phyloP scores from a whole-genome alignment of 2,888 invertebrate genomes.

The Neelides folsomi region DNA sequence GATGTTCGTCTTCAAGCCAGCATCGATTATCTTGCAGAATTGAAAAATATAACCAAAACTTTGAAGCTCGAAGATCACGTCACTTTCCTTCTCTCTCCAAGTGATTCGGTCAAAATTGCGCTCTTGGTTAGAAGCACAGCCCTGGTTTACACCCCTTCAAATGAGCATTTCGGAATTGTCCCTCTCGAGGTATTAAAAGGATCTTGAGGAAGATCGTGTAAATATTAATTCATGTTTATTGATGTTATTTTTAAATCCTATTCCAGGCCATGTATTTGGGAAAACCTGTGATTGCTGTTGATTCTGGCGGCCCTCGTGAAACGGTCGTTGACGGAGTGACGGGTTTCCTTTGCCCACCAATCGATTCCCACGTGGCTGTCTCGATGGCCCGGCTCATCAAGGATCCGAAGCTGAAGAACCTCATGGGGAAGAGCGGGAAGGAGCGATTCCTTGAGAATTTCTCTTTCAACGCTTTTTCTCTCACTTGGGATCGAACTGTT shows the following conservation, averaged over 20 bases:
- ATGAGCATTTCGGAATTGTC: conserved; percentile 98
- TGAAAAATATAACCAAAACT: conserved; percentile 52
- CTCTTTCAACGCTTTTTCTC: conserved; percentile 66
- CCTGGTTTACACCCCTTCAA: conserved; percentile 85
- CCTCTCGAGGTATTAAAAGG: conserved; percentile 65
- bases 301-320: conserved; percentile 91
- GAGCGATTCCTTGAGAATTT: conserved; percentile 64
- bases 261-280: conserved; percentile 80
- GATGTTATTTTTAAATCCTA: too few relatives aligned
- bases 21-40: conserved; percentile 64
- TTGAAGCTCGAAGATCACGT: conserved; percentile 57
- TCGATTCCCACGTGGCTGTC: conserved; percentile 55
- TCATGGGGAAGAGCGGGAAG: conserved; percentile 62
- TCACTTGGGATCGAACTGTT: conserved; percentile 47
- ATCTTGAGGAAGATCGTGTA: not conserved
- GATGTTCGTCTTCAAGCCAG: conserved; percentile 80
- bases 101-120: conserved; percentile 67
- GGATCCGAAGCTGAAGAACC: conserved; percentile 47
- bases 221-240: not conserved
- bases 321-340: conserved; percentile 68
- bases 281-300: conserved; percentile 87
- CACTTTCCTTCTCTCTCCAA: conserved; percentile 73
- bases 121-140: conserved; percentile 63
- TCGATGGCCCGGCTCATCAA: conserved; percentile 58
- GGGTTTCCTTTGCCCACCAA: conserved; percentile 63